These are phyloP conservation scores for Rhinophrynus dorsalis DNA, from an alignment of 2,797 vertebrate species.

Conservation along the genomic window DNA sequence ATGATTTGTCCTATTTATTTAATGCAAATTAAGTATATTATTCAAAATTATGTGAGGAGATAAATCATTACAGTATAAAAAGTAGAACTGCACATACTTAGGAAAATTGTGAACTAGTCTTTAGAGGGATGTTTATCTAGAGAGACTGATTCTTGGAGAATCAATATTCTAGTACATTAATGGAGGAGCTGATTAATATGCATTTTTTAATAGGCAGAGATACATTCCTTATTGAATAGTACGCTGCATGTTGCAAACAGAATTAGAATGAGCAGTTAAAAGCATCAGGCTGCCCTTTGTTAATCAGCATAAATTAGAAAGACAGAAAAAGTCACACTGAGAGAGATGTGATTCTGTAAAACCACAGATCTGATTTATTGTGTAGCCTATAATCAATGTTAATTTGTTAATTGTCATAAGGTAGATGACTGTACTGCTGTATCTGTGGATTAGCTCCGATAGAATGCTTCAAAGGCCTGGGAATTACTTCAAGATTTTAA, in stretches of 20 bases:
- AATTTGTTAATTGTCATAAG: constrained; percentile 55
- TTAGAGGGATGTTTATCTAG: constrained; percentile 44
- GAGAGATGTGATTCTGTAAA: constrained; percentile 59
- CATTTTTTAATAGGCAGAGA: constrained; percentile 53
- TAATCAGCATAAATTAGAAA: constrained; percentile 47
- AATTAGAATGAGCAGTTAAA: constrained; percentile 58
- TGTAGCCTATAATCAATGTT: constrained; percentile 50
- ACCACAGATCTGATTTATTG: constrained; percentile 61
- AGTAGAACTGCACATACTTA: constrained; percentile 24
- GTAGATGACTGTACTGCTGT: constrained; percentile 48
- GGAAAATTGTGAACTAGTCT: constrained; percentile 21
- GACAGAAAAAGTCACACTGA: constrained; percentile 45
- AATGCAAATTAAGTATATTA: constrained; percentile 40
- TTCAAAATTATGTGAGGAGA: constrained; percentile 34
- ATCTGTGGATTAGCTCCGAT: constrained; percentile 60
- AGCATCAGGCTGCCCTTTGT: constrained; percentile 38
- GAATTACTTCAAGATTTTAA: constrained; percentile 66
- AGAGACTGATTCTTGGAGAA: constrained; percentile 18
- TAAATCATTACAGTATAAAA: constrained; percentile 39
- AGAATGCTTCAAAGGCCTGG: constrained; percentile 62
- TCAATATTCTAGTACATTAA: constrained; percentile 35
- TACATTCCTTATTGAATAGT: constrained; percentile 50
- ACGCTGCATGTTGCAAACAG: constrained; percentile 51
- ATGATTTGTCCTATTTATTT: constrained; percentile 11
- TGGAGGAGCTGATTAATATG: constrained; percentile 52